Percentiles rank a stretch among this genome's conserved stretches.
Evolutionary conservation across 1,140 invertebrate genomes (phyloP).

Genomic region (Piezodorus guildinii): DNA sequence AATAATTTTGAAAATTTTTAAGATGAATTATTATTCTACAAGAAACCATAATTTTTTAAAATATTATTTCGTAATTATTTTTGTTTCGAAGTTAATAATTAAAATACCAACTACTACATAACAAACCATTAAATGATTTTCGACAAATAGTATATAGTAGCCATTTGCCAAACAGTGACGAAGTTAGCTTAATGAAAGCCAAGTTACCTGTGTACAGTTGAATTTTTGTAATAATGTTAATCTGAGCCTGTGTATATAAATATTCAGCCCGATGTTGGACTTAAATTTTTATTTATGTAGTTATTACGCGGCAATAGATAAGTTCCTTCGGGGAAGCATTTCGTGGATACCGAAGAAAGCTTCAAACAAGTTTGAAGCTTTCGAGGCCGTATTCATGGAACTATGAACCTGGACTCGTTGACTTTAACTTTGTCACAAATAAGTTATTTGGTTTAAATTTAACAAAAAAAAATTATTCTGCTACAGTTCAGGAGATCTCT

Average conservation of each 20-base stretch:
- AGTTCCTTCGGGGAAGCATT: conserved; percentile 44
- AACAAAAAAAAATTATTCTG: conserved; percentile 89
- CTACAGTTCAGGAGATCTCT: conserved; percentile 67
- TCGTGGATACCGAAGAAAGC: conserved; percentile 60
- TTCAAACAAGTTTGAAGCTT: conserved; percentile 75
- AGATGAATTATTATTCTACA: no score
- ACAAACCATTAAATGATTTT: background rate
- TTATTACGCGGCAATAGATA: conserved; percentile 43
- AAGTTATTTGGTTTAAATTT: conserved; percentile 90
- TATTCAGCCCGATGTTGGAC: conserved; percentile 48
- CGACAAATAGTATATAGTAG: conserved; percentile 10
- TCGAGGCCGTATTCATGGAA: conserved; percentile 78
- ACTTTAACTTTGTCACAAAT: conserved; percentile 96
- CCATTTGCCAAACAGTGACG: conserved; percentile 23
- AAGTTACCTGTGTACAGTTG: conserved; percentile 13
- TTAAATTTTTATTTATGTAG: conserved; percentile 47
- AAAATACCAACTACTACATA: no score
- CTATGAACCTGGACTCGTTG: conserved; percentile 97
- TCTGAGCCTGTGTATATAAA: conserved; percentile 31
- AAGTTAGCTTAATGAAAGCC: conserved; percentile 18
- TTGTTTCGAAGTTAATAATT: no score
- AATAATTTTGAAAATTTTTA: no score
- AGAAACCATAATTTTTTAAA: no score
- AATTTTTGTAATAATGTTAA: conserved; percentile 30
- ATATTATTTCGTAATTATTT: no score